These are phyloP conservation scores for Pachypsylla venusta DNA, from an alignment of 1,140 invertebrate genomes.

Conservation along the genomic window DNA sequence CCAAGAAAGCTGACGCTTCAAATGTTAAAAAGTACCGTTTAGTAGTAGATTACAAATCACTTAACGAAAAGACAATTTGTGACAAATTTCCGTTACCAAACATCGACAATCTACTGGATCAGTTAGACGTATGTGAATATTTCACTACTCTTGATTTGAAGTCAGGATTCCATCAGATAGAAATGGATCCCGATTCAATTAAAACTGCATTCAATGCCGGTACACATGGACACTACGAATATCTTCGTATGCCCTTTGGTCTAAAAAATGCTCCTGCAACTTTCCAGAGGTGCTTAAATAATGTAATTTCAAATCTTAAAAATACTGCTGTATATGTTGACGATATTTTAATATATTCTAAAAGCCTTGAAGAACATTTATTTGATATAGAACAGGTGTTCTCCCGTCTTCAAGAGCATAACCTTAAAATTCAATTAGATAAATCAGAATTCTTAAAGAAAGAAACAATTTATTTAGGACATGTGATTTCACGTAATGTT, in stretches of 20 bases:
- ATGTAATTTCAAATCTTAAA: not conserved
- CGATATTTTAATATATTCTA: conserved; percentile 8
- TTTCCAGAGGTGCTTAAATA: conserved; percentile 29
- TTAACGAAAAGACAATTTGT: conserved; percentile 28
- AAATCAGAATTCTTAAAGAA: too few species aligned
- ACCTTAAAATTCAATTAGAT: conserved; percentile 12
- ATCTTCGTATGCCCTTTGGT: conserved; percentile 31
- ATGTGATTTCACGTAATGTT: conserved; percentile 2
- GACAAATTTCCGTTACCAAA: conserved; percentile 36
- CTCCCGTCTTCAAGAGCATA: not conserved
- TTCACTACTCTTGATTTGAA: conserved; percentile 35
- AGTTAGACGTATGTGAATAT: conserved; percentile 26
- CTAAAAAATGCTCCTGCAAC: conserved; percentile 31
- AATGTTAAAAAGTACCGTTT: conserved; percentile 27
- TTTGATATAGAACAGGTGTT: not conserved
- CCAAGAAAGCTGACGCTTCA: conserved; percentile 21
- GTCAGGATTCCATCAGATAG: conserved; percentile 36
- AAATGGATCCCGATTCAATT: conserved; percentile 27
- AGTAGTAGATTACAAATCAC: conserved; percentile 28
- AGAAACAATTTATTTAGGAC: not conserved
- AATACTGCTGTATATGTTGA: conserved; percentile 15
- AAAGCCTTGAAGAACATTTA: not conserved
- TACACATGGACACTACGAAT: conserved; percentile 27
- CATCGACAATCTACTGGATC: conserved; percentile 34
- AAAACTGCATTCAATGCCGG: conserved; percentile 34